Conservation (phyloP, 2,888 invertebrate genomes). For the Seira sanloemensis region DNA sequence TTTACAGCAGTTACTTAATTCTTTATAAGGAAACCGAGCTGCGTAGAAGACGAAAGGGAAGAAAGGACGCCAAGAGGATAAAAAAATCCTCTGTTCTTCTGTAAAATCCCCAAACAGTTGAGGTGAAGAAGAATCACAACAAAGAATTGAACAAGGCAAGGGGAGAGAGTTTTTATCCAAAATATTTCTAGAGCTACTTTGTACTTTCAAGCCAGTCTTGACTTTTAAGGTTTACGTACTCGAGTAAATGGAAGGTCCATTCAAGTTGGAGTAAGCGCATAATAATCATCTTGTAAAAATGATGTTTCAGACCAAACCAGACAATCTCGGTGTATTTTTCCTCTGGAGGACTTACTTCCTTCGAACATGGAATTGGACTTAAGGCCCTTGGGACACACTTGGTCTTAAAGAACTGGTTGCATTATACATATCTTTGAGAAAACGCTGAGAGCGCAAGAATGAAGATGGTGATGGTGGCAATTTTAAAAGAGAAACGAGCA, state of each 20-base stretch:
- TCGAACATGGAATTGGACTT: slow-evolving; percentile 67
- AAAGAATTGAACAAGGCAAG: too few relatives aligned
- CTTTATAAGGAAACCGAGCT: not conserved
- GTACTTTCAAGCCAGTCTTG: not conserved
- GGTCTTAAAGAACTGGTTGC: not conserved
- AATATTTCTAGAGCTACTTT: not conserved
- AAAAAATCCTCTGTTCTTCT: slow-evolving; percentile 22
- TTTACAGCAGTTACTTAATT: not conserved
- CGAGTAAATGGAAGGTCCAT: too few relatives aligned
- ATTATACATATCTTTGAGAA: slow-evolving; percentile 30
- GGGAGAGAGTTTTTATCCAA: not conserved
- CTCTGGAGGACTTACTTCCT: slow-evolving; percentile 47
- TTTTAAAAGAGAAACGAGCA: not conserved
- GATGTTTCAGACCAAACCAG: slow-evolving; percentile 32
- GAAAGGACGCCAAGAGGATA: not conserved
- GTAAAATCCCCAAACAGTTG: too few relatives aligned
- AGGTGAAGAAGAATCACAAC: too few relatives aligned
- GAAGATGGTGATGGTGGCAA: slow-evolving; percentile 14
- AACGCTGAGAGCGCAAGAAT: slow-evolving; percentile 37
- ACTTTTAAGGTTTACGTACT: not conserved
- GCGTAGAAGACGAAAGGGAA: too few relatives aligned
- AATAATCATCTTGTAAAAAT: slow-evolving; percentile 19
- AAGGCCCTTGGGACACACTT: slow-evolving; percentile 62
- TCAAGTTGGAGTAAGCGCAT: too few relatives aligned
- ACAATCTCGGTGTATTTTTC: too few relatives aligned